phyloP scores from a whole-genome alignment of 2,797 vertebrate genomes.

The Gastrophryne carolinensis region DNA sequence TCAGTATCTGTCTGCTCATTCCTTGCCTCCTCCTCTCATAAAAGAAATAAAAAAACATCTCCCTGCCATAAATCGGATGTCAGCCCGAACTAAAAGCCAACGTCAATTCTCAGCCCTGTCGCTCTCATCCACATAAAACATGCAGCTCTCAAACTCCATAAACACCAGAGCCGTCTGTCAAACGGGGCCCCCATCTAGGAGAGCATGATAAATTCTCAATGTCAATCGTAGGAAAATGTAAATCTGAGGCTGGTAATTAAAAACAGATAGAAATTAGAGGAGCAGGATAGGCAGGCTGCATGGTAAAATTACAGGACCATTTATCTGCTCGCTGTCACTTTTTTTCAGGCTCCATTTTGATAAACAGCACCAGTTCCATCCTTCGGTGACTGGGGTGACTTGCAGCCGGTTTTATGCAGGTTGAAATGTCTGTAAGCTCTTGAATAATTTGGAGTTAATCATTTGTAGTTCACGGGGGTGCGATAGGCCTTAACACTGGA shows the following conservation, averaged over 20 bases:
- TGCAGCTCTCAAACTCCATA: constrained; percentile 19
- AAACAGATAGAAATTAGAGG: constrained; percentile 72
- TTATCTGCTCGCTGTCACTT: constrained; percentile 70
- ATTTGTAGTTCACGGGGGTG: constrained; percentile 76
- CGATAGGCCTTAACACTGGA: constrained; percentile 74
- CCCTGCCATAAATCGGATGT: not conserved
- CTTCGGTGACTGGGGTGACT: constrained; percentile 62
- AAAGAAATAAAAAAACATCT: not conserved
- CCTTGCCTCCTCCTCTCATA: not conserved
- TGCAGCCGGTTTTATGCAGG: constrained; percentile 70
- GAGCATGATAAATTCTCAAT: constrained; percentile 66
- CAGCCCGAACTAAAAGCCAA: not conserved
- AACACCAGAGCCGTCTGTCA: constrained; percentile 17
- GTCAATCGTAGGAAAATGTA: constrained; percentile 73
- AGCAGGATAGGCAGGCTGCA: constrained; percentile 63
- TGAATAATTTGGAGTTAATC: constrained; percentile 89
- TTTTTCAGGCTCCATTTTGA: constrained; percentile 74
- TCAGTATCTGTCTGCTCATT: no score
- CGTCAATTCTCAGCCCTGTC: not conserved
- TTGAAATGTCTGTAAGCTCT: constrained; percentile 73
- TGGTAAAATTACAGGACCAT: constrained; percentile 63
- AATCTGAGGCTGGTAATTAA: constrained; percentile 72
- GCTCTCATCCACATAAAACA: constrained; percentile 3
- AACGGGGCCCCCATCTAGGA: constrained; percentile 25
- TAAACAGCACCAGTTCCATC: constrained; percentile 70